These are phyloP conservation scores for Rhinogobius similis DNA, from an alignment of 2,113 vertebrate genomes.

Conservation along the genomic window DNA sequence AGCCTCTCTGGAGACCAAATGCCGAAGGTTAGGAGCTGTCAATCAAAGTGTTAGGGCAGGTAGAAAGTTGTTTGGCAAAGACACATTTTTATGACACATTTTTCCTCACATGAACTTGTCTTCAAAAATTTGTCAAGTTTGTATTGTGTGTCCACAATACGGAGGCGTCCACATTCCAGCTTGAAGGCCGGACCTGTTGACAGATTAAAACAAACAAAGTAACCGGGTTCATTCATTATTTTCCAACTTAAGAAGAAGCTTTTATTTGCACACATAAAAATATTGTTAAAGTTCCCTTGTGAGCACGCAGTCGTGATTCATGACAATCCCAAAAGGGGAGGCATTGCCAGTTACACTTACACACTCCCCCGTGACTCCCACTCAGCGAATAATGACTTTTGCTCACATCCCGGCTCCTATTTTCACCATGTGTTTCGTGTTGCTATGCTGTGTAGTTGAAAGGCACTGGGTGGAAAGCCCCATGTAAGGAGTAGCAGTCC, in stretches of 20 bases:
- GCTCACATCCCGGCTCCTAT: slow-evolving; percentile 48
- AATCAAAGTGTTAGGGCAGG: slow-evolving; percentile 26
- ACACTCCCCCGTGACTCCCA: slow-evolving; percentile 53
- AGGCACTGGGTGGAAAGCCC: slow-evolving; percentile 44
- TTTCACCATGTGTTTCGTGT: slow-evolving; percentile 51
- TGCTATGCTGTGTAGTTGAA: slow-evolving; percentile 35
- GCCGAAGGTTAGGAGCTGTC: slow-evolving; percentile 17
- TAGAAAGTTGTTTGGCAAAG: background rate
- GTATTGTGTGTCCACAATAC: slow-evolving; percentile 29
- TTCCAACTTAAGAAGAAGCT: slow-evolving; percentile 10
- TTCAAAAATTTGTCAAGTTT: slow-evolving; percentile 22
- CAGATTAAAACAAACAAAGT: slow-evolving; percentile 1
- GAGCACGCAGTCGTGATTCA: slow-evolving; percentile 56
- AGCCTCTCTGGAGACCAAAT: slow-evolving; percentile 27
- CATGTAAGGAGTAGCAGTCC: slow-evolving; percentile 45
- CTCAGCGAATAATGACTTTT: slow-evolving; percentile 42
- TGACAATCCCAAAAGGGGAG: slow-evolving; percentile 40
- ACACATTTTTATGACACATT: slow-evolving; percentile 26
- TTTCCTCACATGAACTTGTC: slow-evolving; percentile 25
- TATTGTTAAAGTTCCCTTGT: slow-evolving; percentile 23
- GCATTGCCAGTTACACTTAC: slow-evolving; percentile 34
- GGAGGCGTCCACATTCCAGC: slow-evolving; percentile 11
- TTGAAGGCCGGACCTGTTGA: too few relatives aligned
- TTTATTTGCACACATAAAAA: background rate
- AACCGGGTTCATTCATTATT: slow-evolving; percentile 19